Evolutionary conservation across 2,797 vertebrate genomes (phyloP).

Genomic region (Propithecus deckenii): DNA sequence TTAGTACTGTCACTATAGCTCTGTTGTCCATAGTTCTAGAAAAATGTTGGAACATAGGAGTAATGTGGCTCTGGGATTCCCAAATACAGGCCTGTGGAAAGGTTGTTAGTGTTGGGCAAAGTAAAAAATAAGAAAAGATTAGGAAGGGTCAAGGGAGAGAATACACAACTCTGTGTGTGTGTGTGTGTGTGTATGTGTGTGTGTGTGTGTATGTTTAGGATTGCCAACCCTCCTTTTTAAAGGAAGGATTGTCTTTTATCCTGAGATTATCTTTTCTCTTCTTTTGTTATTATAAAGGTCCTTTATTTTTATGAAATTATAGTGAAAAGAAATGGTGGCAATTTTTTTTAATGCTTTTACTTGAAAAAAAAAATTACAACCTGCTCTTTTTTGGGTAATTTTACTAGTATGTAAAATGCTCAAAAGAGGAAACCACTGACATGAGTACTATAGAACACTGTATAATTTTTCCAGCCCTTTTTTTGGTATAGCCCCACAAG

Average conservation of each 20-base stretch:
- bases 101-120: neutral
- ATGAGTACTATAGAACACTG: neutral
- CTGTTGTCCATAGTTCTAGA: neutral
- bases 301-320: slow-evolving; percentile 14
- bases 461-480: neutral
- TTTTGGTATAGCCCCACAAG: neutral
- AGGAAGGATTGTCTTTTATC: slow-evolving; percentile 11
- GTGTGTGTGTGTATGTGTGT: neutral
- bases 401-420: neutral
- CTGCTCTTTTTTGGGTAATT: neutral
- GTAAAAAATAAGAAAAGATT: neutral
- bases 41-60: neutral
- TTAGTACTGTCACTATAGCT: neutral
- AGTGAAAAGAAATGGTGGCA: neutral
- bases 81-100: neutral
- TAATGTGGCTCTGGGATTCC: neutral
- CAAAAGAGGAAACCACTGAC: neutral
- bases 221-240: neutral
- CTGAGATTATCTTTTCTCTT: neutral
- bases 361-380: neutral
- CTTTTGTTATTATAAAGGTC: neutral
- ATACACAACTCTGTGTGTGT: neutral
- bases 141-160: neutral
- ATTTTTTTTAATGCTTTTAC: slow-evolving; percentile 1
- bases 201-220: neutral